These are phyloP conservation scores for Camponotus pennsylvanicus DNA, from an alignment of 1,140 invertebrate genomes.

Conservation along the genomic window DNA sequence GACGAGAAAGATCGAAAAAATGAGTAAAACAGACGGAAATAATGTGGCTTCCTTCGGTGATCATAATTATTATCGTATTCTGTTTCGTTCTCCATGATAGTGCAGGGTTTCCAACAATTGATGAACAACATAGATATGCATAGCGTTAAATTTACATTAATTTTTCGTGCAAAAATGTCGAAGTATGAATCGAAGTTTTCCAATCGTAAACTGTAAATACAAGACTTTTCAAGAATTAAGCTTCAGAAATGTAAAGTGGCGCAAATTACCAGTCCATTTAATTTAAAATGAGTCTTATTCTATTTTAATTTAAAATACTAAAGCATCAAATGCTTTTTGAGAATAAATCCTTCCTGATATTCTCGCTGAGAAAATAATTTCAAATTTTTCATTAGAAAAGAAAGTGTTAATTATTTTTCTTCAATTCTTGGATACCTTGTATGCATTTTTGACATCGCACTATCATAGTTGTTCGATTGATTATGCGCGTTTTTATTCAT, in stretches of 20 bases:
- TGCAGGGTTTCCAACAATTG: not conserved
- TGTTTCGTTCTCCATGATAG: slow-evolving; percentile 12
- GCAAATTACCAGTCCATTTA: not conserved
- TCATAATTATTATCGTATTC: slow-evolving; percentile 15
- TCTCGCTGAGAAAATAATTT: not conserved
- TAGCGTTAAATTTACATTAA: not conserved
- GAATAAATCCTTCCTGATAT: not conserved
- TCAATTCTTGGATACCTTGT: not conserved
- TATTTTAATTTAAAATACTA: not conserved
- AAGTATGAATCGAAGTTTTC: not conserved
- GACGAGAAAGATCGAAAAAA: slow-evolving; percentile 3
- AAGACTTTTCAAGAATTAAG: not conserved
- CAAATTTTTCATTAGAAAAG: not conserved
- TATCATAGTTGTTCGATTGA: slow-evolving; percentile 20
- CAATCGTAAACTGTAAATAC: not conserved
- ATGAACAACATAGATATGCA: not conserved
- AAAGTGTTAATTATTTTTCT: not conserved
- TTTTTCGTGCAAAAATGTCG: not conserved
- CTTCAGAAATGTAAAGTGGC: not conserved
- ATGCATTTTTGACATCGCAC: slow-evolving; percentile 1
- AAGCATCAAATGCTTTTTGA: not conserved
- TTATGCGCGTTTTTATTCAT: slow-evolving; percentile 1
- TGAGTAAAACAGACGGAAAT: slow-evolving; percentile 24
- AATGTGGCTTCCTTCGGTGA: slow-evolving; percentile 56
- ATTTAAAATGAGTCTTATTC: not conserved